Evolutionary conservation across 2,113 vertebrate genomes (phyloP), one percentile per base, ranked within the genome.

Genomic region (Promerops cafer): DNA sequence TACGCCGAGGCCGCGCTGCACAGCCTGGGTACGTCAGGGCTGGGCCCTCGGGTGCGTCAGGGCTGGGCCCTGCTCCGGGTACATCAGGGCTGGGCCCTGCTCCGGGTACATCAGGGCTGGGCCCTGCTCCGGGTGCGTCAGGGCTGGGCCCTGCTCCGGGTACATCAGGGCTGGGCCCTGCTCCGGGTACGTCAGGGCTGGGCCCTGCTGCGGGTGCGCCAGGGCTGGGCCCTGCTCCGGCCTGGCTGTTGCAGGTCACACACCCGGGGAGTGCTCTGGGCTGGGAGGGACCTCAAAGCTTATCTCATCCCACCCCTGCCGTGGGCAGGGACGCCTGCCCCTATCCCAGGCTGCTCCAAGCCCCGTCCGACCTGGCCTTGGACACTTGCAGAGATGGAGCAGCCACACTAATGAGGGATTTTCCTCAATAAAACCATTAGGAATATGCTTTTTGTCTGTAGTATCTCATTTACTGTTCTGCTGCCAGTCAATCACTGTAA

Each of bases 11-110:
- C 83, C 78, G 18, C 79, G 57, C 75, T 96, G 64, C 93, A 83
- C 37, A 42, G 64, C 7, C 95, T 98, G 75, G 98, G 98, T 98
- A 96, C 8, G 94, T 85, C 68, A 33, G 6, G 31, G 23, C 37
- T 11, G 22, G 31, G 35, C 49, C 8, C 27, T 27, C n/a, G n/a
- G n/a, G n/a, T n/a, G n/a, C n/a, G n/a, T n/a, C n/a, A n/a, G n/a
- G n/a, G n/a, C n/a, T n/a, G 22, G 31, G 35, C 49, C 8, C 27
- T 27, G 22, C 60, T 10, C n/a, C 33, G 7, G 9, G n/a, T n/a
- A n/a, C n/a, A n/a, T n/a, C n/a, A n/a, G n/a, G n/a, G n/a, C n/a
- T n/a, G 22, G 31, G 35, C 49, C 8, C 27, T 27, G 22, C 60
- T 10, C n/a, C 33, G 7, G 9, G n/a, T n/a, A n/a, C n/a, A n/a